These are phyloP conservation scores for Cirrhinus mrigala DNA, from an alignment of 2,797 vertebrate genomes.

Conservation along the genomic window DNA sequence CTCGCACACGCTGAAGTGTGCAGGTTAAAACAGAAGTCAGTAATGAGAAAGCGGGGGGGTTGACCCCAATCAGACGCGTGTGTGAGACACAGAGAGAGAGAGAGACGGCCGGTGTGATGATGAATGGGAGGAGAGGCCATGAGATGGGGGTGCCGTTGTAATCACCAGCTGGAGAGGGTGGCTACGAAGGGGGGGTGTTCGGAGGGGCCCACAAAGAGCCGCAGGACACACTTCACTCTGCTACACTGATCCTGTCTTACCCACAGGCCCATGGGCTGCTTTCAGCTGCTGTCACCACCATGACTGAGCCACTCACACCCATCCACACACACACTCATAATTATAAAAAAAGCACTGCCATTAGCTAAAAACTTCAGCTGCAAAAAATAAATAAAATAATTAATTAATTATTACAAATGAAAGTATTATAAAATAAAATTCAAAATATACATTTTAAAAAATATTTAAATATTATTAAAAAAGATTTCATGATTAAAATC, in stretches of 20 bases:
- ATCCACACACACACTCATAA: neutral
- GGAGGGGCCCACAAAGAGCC: constrained; percentile 46
- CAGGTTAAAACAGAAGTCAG: constrained; percentile 69
- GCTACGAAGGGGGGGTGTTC: constrained; percentile 34
- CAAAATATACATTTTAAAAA: neutral
- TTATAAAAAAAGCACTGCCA: neutral
- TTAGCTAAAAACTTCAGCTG: neutral
- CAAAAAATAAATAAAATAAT: neutral
- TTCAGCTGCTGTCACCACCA: constrained; percentile 71
- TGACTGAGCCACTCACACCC: constrained; percentile 28
- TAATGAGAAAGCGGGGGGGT: constrained; percentile 66
- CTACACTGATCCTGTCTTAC: constrained; percentile 54
- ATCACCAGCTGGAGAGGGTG: constrained; percentile 73
- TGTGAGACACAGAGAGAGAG: constrained; percentile 50
- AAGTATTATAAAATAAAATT: neutral
- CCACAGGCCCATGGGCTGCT: constrained; percentile 65
- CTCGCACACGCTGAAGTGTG: constrained; percentile 19
- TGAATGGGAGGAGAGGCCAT: constrained; percentile 71
- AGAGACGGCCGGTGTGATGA: constrained; percentile 64
- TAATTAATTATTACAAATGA: neutral
- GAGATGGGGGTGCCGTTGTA: constrained; percentile 65
- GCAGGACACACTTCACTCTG: constrained; percentile 69
- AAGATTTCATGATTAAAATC: neutral
- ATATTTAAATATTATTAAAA: neutral
- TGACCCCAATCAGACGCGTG: constrained; percentile 76